Percentiles rank a stretch among this genome's conserved stretches.
Conservation (phyloP, 2,888 invertebrate species). For the Monoplex corrugatus region DNA sequence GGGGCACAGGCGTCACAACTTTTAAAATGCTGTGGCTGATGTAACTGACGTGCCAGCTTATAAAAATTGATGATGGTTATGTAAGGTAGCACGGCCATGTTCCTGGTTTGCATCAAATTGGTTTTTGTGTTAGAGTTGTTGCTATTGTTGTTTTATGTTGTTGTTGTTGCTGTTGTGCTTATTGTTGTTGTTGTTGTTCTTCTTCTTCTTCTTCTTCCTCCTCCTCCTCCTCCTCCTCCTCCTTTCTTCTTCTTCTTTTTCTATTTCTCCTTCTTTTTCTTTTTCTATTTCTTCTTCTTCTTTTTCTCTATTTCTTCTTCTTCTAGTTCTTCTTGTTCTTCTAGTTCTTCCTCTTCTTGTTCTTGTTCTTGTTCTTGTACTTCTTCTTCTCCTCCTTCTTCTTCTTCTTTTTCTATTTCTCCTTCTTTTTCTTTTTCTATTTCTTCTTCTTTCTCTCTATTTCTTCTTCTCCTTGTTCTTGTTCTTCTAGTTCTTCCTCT, state of each 20-base stretch:
- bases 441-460: too few species aligned
- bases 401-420: background rate
- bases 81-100: too few species aligned
- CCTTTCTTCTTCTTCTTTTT: background rate
- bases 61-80: too few species aligned
- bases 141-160: too few species aligned
- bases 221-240: background rate
- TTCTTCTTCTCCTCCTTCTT: background rate
- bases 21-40: too few species aligned
- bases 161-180: slow-evolving; percentile 13
- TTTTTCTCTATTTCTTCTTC: background rate
- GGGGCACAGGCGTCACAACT: too few species aligned
- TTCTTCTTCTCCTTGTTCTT: too few species aligned
- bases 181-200: slow-evolving; percentile 4
- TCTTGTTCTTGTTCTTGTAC: background rate
- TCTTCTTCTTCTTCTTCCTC: background rate
- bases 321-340: slow-evolving; percentile 26
- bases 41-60: too few species aligned
- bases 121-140: too few species aligned
- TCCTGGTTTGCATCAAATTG: too few species aligned
- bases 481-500: too few species aligned
- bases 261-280: background rate
- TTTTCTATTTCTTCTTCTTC: background rate
- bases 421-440: too few species aligned
- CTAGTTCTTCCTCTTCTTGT: slow-evolving; percentile 3